These are phyloP conservation scores for Linnaemya tessellans DNA, from an alignment of 2,888 invertebrate genomes.

Conservation along the genomic window DNA sequence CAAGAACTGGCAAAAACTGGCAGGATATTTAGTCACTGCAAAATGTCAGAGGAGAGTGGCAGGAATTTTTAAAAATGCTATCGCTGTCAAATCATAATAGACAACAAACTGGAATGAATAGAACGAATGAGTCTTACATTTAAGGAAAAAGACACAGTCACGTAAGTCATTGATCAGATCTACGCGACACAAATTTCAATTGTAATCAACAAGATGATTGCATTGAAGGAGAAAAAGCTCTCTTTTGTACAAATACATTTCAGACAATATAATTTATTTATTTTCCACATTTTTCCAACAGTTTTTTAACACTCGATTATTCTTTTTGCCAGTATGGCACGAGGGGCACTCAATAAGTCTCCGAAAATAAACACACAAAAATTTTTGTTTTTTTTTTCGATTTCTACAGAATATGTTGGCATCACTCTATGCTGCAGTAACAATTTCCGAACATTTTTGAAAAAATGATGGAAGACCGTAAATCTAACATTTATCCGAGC, in stretches of 20 bases:
- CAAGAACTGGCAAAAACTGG: constrained; percentile 19
- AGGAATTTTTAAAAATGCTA: constrained; percentile 10
- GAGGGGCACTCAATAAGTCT: neutral
- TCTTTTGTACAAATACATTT: neutral
- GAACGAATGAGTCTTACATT: constrained; percentile 13
- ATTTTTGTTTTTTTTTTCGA: neutral
- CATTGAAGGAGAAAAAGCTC: neutral
- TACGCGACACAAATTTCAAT: constrained; percentile 81
- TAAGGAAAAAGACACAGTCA: constrained; percentile 63
- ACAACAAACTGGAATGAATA: constrained; percentile 42
- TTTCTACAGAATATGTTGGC: no score
- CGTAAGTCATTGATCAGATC: constrained; percentile 81
- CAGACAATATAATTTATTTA: neutral
- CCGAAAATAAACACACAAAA: neutral
- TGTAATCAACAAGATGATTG: constrained; percentile 33
- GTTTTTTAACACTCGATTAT: neutral
- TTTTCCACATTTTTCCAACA: neutral
- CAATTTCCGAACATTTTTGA: no score
- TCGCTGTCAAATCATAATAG: constrained; percentile 50
- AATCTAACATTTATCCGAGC: no score
- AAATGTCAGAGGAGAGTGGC: neutral
- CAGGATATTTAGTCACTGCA: neutral
- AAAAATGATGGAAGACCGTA: no score
- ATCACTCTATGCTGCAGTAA: no score
- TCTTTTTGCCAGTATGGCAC: neutral